These are phyloP conservation scores for Lasioglossum calceatum DNA, from an alignment of 2,888 invertebrate species.

Conservation along the genomic window DNA sequence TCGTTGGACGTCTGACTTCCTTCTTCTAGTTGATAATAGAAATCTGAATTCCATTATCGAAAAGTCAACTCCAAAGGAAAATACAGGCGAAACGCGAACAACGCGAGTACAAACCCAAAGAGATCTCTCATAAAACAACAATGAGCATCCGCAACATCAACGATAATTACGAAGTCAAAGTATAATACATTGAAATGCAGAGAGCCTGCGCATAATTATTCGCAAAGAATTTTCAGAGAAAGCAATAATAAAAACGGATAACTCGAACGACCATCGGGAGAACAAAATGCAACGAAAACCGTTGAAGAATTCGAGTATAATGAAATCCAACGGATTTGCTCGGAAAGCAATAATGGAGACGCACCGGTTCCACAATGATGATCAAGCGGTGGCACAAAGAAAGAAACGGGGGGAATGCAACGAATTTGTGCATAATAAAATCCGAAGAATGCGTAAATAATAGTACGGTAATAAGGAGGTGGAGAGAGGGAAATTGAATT, in stretches of 20 bases:
- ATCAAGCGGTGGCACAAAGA: neutral
- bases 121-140: too few species aligned
- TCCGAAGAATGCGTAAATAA: neutral
- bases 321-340: neutral
- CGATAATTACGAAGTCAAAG: too few species aligned
- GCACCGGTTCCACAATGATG: neutral
- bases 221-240: neutral
- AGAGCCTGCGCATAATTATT: too few species aligned
- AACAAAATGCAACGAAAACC: neutral
- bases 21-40: neutral
- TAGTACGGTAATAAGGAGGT: neutral
- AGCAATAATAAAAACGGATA: neutral
- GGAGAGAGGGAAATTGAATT: neutral
- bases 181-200: neutral
- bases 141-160: too few species aligned
- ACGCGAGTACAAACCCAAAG: too few species aligned
- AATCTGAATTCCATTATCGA: too few species aligned
- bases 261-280: neutral
- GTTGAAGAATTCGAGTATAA: neutral
- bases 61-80: too few species aligned
- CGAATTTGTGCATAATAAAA: neutral
- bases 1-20: neutral
- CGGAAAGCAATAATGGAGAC: neutral
- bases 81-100: too few species aligned
- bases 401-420: neutral